phyloP scores from a whole-genome alignment of 2,888 invertebrate species.

The Microctonus brassicae region DNA sequence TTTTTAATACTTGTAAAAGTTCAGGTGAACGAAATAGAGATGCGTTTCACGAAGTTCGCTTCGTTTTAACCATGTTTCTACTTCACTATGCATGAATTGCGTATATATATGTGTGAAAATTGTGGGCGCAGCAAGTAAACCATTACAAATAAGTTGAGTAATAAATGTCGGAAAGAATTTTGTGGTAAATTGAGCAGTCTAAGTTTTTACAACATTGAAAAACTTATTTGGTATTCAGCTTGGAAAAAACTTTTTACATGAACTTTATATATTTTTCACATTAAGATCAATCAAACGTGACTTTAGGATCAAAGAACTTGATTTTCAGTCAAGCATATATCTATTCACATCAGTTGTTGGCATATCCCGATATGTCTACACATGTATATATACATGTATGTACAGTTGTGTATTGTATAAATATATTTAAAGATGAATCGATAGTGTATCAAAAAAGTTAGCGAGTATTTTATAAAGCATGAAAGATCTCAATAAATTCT shows the following conservation, averaged over 20 bases:
- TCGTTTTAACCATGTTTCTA: background rate
- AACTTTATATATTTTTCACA: background rate
- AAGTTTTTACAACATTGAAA: background rate
- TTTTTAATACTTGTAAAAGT: constrained; percentile 25
- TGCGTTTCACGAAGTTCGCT: background rate
- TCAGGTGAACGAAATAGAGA: background rate
- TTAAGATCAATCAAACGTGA: background rate
- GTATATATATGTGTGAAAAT: constrained; percentile 27
- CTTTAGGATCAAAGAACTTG: background rate
- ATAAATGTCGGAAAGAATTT: background rate
- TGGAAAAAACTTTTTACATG: background rate
- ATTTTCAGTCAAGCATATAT: background rate
- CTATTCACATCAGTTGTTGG: background rate
- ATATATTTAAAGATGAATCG: background rate
- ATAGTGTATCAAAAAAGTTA: too few relatives aligned
- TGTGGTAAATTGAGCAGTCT: background rate
- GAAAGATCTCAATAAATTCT: background rate
- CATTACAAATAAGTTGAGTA: background rate
- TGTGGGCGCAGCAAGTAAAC: background rate
- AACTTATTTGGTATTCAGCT: background rate
- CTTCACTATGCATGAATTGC: constrained; percentile 2
- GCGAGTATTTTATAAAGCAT: background rate
- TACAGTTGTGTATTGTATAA: too few relatives aligned
- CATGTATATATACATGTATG: too few relatives aligned
- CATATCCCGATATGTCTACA: background rate